Conservation (phyloP, 2,113 vertebrate species). For the Bostrychus sinensis region DNA sequence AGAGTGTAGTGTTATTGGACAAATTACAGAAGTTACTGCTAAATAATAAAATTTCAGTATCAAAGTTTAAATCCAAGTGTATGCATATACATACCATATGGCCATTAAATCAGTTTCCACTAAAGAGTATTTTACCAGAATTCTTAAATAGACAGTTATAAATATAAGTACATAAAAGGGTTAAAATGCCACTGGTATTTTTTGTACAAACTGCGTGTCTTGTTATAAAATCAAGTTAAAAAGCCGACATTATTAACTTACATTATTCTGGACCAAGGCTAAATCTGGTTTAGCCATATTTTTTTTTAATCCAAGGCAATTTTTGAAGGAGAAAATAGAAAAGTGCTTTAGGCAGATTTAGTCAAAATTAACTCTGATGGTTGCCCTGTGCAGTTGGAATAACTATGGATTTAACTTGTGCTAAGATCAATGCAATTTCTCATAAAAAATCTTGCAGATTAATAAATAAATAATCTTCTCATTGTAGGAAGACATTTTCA, state of each 20-base stretch:
- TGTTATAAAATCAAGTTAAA: background rate
- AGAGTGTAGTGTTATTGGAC: background rate
- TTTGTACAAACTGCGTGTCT: background rate
- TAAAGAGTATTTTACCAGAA: background rate
- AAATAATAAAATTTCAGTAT: background rate
- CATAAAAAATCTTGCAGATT: too few relatives aligned
- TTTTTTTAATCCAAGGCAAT: too few relatives aligned
- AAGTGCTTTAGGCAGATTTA: background rate
- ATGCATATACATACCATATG: background rate
- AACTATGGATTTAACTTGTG: too few relatives aligned
- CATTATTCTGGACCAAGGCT: background rate
- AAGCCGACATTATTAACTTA: background rate
- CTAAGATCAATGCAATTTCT: too few relatives aligned
- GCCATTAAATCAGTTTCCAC: background rate
- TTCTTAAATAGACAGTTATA: background rate
- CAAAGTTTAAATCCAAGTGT: background rate
- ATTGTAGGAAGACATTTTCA: too few relatives aligned
- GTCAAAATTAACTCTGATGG: too few relatives aligned
- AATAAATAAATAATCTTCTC: too few relatives aligned
- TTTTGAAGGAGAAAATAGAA: background rate
- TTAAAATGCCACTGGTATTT: background rate
- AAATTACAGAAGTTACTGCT: background rate
- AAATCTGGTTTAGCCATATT: too few relatives aligned
- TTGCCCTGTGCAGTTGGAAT: too few relatives aligned
- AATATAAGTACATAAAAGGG: conserved; percentile 2